Percentiles rank a stretch among this genome's conserved stretches.
Evolutionary conservation across 2,888 invertebrate species (phyloP).

Genomic region (Carterocephalus palaemon): DNA sequence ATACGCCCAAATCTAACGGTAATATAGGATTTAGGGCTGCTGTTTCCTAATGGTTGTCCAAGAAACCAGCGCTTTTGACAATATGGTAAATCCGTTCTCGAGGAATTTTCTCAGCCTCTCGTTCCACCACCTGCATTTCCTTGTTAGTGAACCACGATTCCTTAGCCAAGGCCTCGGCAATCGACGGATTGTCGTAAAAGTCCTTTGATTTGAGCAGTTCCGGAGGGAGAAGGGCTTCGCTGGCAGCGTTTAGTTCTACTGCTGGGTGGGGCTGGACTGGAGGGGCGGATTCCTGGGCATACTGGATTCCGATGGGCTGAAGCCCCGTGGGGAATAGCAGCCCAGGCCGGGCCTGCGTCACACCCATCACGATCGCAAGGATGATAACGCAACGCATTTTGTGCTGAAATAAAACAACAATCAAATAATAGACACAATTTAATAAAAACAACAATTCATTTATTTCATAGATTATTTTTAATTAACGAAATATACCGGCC

Average conservation of each 20-base stretch:
- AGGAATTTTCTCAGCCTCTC: constrained; percentile 90
- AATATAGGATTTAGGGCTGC: no score
- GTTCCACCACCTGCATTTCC: constrained; percentile 86
- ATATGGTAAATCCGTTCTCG: constrained; percentile 86
- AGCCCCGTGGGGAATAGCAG: constrained; percentile 67
- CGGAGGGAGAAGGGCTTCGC: constrained; percentile 85
- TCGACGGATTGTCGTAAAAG: constrained; percentile 87
- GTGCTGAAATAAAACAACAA: not conserved
- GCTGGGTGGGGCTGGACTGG: constrained; percentile 81
- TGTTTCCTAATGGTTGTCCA: constrained; percentile 59
- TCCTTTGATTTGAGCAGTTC: constrained; percentile 81
- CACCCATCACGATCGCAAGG: constrained; percentile 54
- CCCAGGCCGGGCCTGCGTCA: constrained; percentile 67
- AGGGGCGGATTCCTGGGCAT: constrained; percentile 55
- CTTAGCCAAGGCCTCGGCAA: constrained; percentile 85
- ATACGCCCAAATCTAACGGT: no score
- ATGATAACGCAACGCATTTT: constrained; percentile 50
- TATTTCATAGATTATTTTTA: no score
- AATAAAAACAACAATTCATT: no score
- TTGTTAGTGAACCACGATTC: constrained; percentile 88
- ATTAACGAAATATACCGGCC: no score
- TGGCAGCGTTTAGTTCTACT: constrained; percentile 84
- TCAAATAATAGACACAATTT: not conserved
- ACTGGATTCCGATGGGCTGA: constrained; percentile 70
- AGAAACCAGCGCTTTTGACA: constrained; percentile 85